Percentiles rank a stretch among this genome's conserved stretches.
phyloP scores from a whole-genome alignment of 2,113 vertebrate species.

The Calypte anna region DNA sequence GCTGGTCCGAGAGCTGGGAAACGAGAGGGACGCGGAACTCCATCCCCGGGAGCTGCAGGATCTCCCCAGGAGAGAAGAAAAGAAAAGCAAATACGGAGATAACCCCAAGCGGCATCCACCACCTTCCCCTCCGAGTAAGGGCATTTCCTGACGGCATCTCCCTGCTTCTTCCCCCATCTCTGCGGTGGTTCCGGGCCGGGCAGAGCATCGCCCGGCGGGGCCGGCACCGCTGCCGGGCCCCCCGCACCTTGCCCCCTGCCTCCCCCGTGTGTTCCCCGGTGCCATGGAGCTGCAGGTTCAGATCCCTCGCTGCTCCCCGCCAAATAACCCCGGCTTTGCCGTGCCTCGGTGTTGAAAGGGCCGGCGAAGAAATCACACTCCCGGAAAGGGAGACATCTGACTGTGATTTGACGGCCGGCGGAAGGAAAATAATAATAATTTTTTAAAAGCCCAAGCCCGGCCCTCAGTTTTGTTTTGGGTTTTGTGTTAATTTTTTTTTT shows the following conservation, averaged over 20 bases:
- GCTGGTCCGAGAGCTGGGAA: neutral
- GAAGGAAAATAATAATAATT: too few relatives aligned
- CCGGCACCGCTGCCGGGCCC: neutral
- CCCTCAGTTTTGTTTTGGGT: neutral
- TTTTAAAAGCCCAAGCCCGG: neutral
- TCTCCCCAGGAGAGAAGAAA: neutral
- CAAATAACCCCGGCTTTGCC: neutral
- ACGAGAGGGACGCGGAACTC: rapidly evolving
- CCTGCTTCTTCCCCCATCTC: neutral
- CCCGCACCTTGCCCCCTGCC: neutral
- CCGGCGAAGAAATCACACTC: neutral
- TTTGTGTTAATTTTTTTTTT: neutral
- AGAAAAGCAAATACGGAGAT: neutral
- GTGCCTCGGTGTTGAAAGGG: neutral
- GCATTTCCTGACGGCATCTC: neutral
- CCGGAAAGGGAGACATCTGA: constrained; percentile 19
- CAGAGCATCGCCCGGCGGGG: neutral
- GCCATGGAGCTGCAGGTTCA: neutral
- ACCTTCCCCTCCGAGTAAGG: neutral
- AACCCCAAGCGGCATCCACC: neutral
- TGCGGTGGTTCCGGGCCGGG: neutral
- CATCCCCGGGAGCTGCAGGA: neutral
- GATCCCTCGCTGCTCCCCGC: neutral
- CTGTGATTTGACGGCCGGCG: neutral
- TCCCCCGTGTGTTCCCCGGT: neutral